These are phyloP conservation scores for Morelia viridis DNA, from an alignment of 2,797 vertebrate species.

Conservation along the genomic window DNA sequence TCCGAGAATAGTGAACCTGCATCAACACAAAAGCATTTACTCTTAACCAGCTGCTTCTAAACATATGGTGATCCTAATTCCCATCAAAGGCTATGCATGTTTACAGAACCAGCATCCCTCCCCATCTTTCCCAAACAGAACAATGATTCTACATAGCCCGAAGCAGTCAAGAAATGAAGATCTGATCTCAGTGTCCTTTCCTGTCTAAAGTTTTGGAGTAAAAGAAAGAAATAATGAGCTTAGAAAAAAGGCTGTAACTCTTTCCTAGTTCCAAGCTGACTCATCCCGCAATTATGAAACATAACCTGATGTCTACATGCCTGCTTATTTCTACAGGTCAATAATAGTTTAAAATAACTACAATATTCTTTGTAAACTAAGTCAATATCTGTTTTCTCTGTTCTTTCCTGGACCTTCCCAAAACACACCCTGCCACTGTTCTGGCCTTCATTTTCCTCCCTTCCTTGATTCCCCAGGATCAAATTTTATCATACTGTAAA, in stretches of 20 bases:
- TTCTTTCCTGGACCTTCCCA: background rate
- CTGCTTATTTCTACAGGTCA: no score
- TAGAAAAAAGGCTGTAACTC: background rate
- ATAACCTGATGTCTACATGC: no score
- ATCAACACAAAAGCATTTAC: background rate
- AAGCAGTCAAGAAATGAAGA: slow-evolving; percentile 1
- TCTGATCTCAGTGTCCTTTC: background rate
- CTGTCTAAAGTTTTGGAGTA: background rate
- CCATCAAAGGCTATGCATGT: background rate
- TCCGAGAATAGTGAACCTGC: background rate
- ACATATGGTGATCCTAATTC: background rate
- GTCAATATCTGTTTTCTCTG: background rate
- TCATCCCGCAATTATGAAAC: no score
- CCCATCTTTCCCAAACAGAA: background rate
- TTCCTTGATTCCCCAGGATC: background rate
- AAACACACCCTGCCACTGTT: background rate
- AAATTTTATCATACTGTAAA: background rate
- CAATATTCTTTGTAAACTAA: background rate
- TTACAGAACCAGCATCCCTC: background rate
- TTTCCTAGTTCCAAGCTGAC: background rate
- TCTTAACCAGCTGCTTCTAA: background rate
- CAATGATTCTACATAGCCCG: background rate
- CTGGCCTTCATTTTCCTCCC: no score
- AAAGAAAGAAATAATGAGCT: background rate
- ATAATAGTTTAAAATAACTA: background rate